These are phyloP conservation scores for Elysia crispata DNA, from an alignment of 2,888 invertebrate species.

Conservation along the genomic window DNA sequence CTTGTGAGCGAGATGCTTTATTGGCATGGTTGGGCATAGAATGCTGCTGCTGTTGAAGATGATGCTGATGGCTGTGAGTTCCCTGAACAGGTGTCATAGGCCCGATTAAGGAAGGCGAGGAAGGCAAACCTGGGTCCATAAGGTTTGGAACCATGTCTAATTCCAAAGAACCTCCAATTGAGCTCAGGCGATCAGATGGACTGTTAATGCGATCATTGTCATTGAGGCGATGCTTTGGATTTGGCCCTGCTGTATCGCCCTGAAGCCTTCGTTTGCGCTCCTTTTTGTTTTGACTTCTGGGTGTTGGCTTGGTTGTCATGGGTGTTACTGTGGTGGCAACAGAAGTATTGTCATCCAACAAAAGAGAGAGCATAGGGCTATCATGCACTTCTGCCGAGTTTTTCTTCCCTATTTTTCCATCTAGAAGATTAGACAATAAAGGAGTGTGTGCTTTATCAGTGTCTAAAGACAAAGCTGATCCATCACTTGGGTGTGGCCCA, in stretches of 20 bases:
- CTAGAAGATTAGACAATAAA: conserved; percentile 72
- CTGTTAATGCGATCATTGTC: conserved; percentile 51
- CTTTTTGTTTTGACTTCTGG: conserved; percentile 50
- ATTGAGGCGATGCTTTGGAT: conserved; percentile 74
- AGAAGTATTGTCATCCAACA: conserved; percentile 68
- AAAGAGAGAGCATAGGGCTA: conserved; percentile 71
- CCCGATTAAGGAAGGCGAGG: conserved; percentile 27
- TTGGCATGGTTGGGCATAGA: conserved; percentile 41
- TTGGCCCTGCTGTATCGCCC: conserved; percentile 68
- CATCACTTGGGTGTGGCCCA: conserved; percentile 20
- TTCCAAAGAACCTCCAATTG: conserved; percentile 52
- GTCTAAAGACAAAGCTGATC: conserved; percentile 27
- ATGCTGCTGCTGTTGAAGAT: conserved; percentile 34
- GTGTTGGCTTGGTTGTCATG: conserved; percentile 39
- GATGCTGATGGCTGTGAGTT: conserved; percentile 25
- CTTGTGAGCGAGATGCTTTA: conserved; percentile 47
- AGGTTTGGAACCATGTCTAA: conserved; percentile 43
- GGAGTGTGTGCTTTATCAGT: conserved; percentile 66
- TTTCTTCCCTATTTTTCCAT: conserved; percentile 60
- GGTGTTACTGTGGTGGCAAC: conserved; percentile 50
- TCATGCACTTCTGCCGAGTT: conserved; percentile 56
- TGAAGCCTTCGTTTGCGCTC: conserved; percentile 69
- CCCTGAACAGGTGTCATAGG: conserved; percentile 31
- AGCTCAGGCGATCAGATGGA: conserved; percentile 55
- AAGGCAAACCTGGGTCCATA: conserved; percentile 13